A percentile compares a stretch with the other conserved stretches of the same genome.
phyloP scores from a whole-genome alignment of 2,113 vertebrate species.

The Cyprinodon variegatus region DNA sequence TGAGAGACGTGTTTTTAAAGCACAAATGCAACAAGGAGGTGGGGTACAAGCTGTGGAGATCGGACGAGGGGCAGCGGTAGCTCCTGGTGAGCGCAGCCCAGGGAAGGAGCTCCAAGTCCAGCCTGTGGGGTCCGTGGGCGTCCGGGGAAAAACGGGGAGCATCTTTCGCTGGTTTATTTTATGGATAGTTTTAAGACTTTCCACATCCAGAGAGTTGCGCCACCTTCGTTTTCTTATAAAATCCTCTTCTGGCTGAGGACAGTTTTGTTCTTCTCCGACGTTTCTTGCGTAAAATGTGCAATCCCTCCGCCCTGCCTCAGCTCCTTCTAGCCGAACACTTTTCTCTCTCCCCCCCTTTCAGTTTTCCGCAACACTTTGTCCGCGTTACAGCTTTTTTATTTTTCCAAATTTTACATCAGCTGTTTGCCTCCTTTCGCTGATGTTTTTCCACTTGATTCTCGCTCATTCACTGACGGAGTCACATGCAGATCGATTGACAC shows the following conservation, averaged over 20 bases:
- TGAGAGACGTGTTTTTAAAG: slow-evolving; percentile 67
- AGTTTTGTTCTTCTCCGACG: slow-evolving; percentile 66
- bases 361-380: slow-evolving; percentile 70
- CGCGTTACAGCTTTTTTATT: slow-evolving; percentile 51
- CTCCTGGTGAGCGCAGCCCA: slow-evolving; percentile 78
- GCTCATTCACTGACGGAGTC: slow-evolving; percentile 79
- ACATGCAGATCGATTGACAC: slow-evolving; percentile 82
- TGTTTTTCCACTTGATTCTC: slow-evolving; percentile 78
- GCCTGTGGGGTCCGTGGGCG: slow-evolving; percentile 78
- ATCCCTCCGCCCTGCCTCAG: slow-evolving; percentile 79
- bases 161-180: slow-evolving; percentile 53
- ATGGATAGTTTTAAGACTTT: slow-evolving; percentile 61
- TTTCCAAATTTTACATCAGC: slow-evolving; percentile 63
- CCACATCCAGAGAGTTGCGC: slow-evolving; percentile 62
- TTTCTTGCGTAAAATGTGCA: slow-evolving; percentile 61
- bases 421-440: slow-evolving; percentile 68
- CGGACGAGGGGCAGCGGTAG: slow-evolving; percentile 74
- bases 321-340: slow-evolving; percentile 67
- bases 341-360: slow-evolving; percentile 29
- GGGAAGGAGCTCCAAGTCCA: slow-evolving; percentile 80
- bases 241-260: slow-evolving; percentile 72
- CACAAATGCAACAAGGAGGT: slow-evolving; percentile 49
- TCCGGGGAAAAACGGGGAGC: slow-evolving; percentile 65
- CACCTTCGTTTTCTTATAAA: slow-evolving; percentile 54
- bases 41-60: slow-evolving; percentile 55